Conservation (phyloP, 37 sponge, comb jelly and placozoan species). For the Haliclona indistincta region DNA sequence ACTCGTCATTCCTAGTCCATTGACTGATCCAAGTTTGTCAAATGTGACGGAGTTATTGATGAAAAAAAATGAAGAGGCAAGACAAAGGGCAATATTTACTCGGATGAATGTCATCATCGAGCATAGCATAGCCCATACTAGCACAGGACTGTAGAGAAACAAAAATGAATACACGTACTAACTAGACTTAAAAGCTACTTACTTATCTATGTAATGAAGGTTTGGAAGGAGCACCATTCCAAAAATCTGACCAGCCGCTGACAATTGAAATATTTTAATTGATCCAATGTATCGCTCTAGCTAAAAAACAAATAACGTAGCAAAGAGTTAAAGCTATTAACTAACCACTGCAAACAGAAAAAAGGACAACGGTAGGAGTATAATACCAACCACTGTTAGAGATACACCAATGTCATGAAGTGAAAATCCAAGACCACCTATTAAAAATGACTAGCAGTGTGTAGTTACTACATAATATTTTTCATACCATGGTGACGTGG, state of each 20-base stretch:
- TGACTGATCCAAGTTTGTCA: conserved; percentile 76
- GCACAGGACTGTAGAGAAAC: no score
- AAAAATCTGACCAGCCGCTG: neutral
- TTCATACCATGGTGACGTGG: conserved; percentile 45
- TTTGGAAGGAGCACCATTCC: conserved; percentile 17
- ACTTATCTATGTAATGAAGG: conserved; percentile 9
- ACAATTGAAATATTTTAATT: conserved; percentile 23
- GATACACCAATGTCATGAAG: conserved; percentile 67
- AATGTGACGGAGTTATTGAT: no score
- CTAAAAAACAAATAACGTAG: no score
- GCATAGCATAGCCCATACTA: conserved; percentile 51
- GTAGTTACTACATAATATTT: no score
- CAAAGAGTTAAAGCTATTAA: no score
- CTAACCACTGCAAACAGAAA: conserved; percentile 53
- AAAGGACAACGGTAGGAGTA: conserved; percentile 49
- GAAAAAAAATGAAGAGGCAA: conserved; percentile 52
- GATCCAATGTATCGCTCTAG: conserved; percentile 33
- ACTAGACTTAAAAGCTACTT: neutral
- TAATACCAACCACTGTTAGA: conserved; percentile 37
- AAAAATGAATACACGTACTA: neutral
- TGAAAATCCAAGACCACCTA: conserved; percentile 69
- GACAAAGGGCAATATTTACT: neutral
- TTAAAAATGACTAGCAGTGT: no score
- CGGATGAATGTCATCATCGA: conserved; percentile 12
- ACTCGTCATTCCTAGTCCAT: conserved; percentile 61